Base-by-base conservation (phyloP, 2,797 vertebrate species). In the Semotilus atromaculatus region DNA sequence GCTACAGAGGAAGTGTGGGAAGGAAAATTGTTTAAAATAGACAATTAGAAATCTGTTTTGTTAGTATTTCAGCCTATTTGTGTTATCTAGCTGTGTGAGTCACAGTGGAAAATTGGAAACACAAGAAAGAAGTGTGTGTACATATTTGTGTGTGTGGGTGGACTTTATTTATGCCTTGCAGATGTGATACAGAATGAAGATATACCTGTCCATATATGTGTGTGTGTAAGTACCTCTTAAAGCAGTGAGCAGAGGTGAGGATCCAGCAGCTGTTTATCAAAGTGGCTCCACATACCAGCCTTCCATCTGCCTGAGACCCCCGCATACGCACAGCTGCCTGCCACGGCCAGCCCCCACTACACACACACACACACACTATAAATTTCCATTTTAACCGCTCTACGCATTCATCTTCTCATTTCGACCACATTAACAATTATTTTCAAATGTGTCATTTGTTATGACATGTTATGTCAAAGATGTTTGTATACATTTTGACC, bases 261-360 rank as follows among this genome's bases (percentile, higher is more conserved):
- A 97, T 96, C 98, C 98, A 99, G 93, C 98, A 99, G 92, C 96
- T 97, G 90, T 96, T 96, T 86, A 99, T 96, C 62, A 99, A 96
- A 2, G 98, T 99, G 1, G 97, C 98, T 84, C 98, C 98, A 81
- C 98, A 99, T 81, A 99, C 94, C 87, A 99, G 91, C 80, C 98
- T 93, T 88, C 98, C 97, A 0, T 99, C 97, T n/a, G 96, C 96
- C 0, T 96, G 96, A 67, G 97, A 93, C 7, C 97, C 97, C 86
- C 96, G 96, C 77, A 99, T 91, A 36, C 98, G 95, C 58, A 99
- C 94, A 0, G 98, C 97, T 62, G 96, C 97, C 93, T 99, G 98
- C 98, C 98, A 99, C 0, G 98, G 98, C 98, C 98, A 99, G 70
- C 98, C 96, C 0, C 98, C 97, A 90, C 98, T 99, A 48, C 64